Percentiles rank a stretch among this genome's conserved stretches.
Conservation (phyloP, 2,888 invertebrate genomes). For the Petrophora chlorosata region DNA sequence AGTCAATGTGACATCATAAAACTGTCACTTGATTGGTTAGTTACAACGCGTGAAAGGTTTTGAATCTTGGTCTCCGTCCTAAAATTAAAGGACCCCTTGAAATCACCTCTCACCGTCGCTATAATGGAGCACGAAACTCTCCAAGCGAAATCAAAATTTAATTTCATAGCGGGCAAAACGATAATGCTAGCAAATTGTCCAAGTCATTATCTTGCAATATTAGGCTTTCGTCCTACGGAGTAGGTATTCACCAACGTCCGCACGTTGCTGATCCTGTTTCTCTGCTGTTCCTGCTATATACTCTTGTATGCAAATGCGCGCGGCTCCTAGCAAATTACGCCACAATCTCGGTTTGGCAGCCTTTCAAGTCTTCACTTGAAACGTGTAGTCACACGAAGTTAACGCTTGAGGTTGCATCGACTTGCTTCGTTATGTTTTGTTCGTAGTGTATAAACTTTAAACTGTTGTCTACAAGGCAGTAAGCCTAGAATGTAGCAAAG, state of each 20-base stretch:
- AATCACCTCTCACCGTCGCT: too few relatives aligned
- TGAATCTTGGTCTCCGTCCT: too few relatives aligned
- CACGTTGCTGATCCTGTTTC: conserved; percentile 1
- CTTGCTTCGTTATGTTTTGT: conserved; percentile 18
- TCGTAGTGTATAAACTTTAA: neutral
- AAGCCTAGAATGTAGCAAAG: neutral
- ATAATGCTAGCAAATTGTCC: too few relatives aligned
- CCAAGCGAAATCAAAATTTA: too few relatives aligned
- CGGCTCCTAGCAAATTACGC: conserved; percentile 22
- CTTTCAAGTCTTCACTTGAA: conserved; percentile 16
- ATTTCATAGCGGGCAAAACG: too few relatives aligned
- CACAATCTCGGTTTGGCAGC: conserved; percentile 27
- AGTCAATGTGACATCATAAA: too few relatives aligned
- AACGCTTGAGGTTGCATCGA: conserved; percentile 1
- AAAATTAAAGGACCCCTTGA: too few relatives aligned
- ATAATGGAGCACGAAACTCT: too few relatives aligned
- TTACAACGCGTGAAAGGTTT: too few relatives aligned
- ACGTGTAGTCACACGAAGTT: conserved; percentile 8
- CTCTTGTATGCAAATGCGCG: conserved; percentile 14
- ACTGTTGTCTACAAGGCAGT: neutral
- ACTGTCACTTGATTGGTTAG: too few relatives aligned
- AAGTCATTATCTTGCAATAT: too few relatives aligned
- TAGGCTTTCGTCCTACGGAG: too few relatives aligned
- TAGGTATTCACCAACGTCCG: neutral
- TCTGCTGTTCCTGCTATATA: neutral